Evolutionary conservation across 2,888 invertebrate genomes (phyloP).

Genomic region (Exocentrus adspersus): DNA sequence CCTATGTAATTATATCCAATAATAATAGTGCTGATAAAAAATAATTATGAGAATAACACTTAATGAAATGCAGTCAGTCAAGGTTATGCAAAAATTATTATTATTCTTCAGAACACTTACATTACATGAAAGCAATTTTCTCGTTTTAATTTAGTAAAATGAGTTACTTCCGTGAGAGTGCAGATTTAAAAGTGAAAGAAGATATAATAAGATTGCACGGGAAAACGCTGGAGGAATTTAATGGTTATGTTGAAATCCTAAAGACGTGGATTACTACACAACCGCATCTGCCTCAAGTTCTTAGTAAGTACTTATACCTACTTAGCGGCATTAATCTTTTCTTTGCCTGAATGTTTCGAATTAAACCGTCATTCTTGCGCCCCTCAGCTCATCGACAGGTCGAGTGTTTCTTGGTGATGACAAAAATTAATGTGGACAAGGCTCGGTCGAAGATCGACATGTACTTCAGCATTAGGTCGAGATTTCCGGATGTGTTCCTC

Average conservation of each 20-base stretch:
- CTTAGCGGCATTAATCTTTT: too few relatives aligned
- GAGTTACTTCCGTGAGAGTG: constrained; percentile 19
- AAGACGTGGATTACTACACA: constrained; percentile 22
- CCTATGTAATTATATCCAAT: too few relatives aligned
- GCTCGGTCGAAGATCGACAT: constrained; percentile 38
- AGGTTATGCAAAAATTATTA: too few relatives aligned
- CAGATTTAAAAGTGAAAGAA: background rate
- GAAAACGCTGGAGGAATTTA: constrained; percentile 14
- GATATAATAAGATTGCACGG: constrained; percentile 14
- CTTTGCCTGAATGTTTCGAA: background rate
- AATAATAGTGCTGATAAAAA: too few relatives aligned
- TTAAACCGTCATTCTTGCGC: background rate
- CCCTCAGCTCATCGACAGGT: constrained; percentile 31
- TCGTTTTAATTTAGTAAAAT: background rate
- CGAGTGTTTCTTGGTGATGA: constrained; percentile 25
- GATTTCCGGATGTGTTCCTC: constrained; percentile 35
- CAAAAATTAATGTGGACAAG: constrained; percentile 38
- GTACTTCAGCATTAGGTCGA: constrained; percentile 37
- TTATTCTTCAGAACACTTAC: too few relatives aligned
- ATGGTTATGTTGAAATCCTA: constrained; percentile 9
- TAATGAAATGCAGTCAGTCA: too few relatives aligned
- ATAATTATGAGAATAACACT: too few relatives aligned
- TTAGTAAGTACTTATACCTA: constrained; percentile 18
- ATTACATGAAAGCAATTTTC: too few relatives aligned
- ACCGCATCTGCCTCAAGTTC: constrained; percentile 22